Percentiles rank a stretch among this genome's conserved stretches.
phyloP scores from a whole-genome alignment of 2,113 vertebrate species.

The Spea bombifrons region DNA sequence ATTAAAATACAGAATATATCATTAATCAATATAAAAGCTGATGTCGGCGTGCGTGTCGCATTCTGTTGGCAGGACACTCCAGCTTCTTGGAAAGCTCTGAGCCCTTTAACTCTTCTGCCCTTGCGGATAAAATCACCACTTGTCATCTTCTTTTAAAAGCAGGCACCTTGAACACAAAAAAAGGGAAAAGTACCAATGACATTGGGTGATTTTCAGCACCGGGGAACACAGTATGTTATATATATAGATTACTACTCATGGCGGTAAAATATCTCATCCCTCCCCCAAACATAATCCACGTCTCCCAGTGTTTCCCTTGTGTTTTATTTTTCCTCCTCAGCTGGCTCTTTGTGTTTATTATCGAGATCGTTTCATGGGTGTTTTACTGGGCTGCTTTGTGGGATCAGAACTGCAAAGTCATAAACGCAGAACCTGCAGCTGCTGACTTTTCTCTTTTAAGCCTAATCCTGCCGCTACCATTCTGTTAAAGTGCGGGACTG shows the following conservation, averaged over 20 bases:
- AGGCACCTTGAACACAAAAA: not conserved
- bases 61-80: not conserved
- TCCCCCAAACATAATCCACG: not conserved
- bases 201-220: not conserved
- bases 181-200: not conserved
- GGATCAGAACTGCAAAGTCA: constrained; percentile 42
- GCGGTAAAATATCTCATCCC: not conserved
- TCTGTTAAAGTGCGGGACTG: constrained; percentile 33
- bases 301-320: not conserved
- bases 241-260: not conserved
- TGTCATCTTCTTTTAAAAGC: not conserved
- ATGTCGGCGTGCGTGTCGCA: no score
- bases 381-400: constrained; percentile 16
- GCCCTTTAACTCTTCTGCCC: not conserved
- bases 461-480: constrained; percentile 38
- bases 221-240: not conserved
- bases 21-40: no score
- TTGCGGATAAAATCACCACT: not conserved
- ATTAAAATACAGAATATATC: no score
- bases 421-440: constrained; percentile 46
- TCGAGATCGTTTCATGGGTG: constrained; percentile 40
- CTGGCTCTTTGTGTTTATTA: constrained; percentile 31
- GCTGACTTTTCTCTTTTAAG: constrained; percentile 35
- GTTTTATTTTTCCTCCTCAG: constrained; percentile 38
- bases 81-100: not conserved